Evolutionary conservation across 2,888 invertebrate genomes (phyloP).

Genomic region (Melangyna quadrimaculata): DNA sequence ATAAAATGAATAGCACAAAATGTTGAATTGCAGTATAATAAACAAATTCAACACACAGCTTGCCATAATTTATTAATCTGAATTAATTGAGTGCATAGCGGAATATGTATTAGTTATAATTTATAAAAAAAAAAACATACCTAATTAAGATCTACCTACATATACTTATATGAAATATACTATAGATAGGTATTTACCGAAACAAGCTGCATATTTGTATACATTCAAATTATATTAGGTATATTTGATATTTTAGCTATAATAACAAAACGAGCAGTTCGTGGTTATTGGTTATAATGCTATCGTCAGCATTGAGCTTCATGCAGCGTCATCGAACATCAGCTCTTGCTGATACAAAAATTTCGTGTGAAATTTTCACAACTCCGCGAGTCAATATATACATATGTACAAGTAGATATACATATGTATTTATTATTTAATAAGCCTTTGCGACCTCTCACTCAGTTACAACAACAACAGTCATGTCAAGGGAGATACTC

Average conservation of each 20-base stretch:
- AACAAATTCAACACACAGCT: conserved; percentile 47
- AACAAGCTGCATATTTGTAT: not conserved
- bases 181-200: not conserved
- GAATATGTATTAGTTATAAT: not conserved
- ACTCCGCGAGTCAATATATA: not conserved
- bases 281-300: not conserved
- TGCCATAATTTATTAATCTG: conserved; percentile 32
- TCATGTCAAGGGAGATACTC: conserved; percentile 59
- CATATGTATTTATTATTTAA: not conserved
- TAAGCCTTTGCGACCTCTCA: conserved; percentile 36
- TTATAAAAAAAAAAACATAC: too few relatives aligned
- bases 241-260: not conserved
- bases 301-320: not conserved
- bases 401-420: not conserved
- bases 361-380: conserved; percentile 21
- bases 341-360: not conserved
- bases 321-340: not conserved
- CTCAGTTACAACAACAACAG: conserved; percentile 28
- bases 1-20: conserved; percentile 43
- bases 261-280: not conserved
- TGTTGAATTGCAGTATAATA: conserved; percentile 62
- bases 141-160: too few relatives aligned
- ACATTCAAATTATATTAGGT: not conserved
- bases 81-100: conserved; percentile 56
- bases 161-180: not conserved